A percentile compares a stretch with the other conserved stretches of the same genome.
Conservation (phyloP, 2,888 invertebrate genomes). For the Odontomyia ornata region DNA sequence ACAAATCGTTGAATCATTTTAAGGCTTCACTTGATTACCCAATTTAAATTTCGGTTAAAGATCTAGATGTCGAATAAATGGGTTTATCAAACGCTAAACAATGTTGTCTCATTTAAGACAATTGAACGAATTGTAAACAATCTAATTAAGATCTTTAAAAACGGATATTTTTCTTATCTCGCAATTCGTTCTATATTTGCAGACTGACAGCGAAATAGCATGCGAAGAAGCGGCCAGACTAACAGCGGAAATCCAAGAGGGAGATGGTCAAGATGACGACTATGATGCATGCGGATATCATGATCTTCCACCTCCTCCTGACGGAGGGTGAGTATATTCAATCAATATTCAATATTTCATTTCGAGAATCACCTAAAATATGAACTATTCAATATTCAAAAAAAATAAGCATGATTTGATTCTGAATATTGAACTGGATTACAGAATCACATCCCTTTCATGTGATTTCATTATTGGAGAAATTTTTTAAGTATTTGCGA, state of each 20-base stretch:
- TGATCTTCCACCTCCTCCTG: conserved; percentile 86
- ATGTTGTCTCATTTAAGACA: conserved; percentile 21
- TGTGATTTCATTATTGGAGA: too few relatives aligned
- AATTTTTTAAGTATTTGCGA: background rate
- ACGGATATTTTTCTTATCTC: background rate
- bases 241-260: conserved; percentile 71
- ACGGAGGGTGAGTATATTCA: conserved; percentile 88
- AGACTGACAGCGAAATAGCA: conserved; percentile 88
- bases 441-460: too few relatives aligned
- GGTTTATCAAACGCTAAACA: conserved; percentile 10
- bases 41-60: too few relatives aligned
- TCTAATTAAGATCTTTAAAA: conserved; percentile 27
- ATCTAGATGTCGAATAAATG: background rate
- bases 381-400: too few relatives aligned
- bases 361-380: background rate
- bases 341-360: background rate
- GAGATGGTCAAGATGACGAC: conserved; percentile 72
- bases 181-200: background rate
- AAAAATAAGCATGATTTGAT: too few relatives aligned
- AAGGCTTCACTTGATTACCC: too few relatives aligned
- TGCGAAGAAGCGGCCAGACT: conserved; percentile 84
- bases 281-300: conserved; percentile 75
- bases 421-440: too few relatives aligned
- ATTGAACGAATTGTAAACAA: conserved; percentile 35
- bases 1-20: too few relatives aligned